Conservation (phyloP, 2,888 invertebrate species). For the Helleia helle region DNA sequence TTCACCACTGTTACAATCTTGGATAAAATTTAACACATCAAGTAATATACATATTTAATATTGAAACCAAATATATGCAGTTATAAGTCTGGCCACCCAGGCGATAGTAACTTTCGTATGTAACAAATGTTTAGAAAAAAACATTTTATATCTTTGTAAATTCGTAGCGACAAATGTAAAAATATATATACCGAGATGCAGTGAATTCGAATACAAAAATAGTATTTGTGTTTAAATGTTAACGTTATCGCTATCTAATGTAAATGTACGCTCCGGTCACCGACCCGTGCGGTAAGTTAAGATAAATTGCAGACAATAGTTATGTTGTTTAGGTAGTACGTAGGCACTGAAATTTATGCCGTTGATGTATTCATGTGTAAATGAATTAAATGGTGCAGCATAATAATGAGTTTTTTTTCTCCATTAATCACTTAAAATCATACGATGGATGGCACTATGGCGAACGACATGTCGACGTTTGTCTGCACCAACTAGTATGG, state of each 20-base stretch:
- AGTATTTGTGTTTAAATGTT: conserved; percentile 21
- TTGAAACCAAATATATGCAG: too few relatives aligned
- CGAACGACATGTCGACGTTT: too few relatives aligned
- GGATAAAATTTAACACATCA: too few relatives aligned
- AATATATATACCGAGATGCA: conserved; percentile 13
- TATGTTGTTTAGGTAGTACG: conserved; percentile 69
- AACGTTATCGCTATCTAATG: conserved; percentile 20
- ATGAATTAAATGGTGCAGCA: conserved; percentile 62
- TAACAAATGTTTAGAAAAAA: conserved; percentile 11
- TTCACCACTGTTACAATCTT: not conserved
- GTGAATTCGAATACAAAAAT: conserved; percentile 13
- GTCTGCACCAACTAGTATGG: too few relatives aligned
- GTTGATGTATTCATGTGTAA: conserved; percentile 68
- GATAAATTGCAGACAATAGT: conserved; percentile 65
- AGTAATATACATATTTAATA: not conserved
- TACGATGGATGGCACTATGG: too few relatives aligned
- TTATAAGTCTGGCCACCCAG: too few relatives aligned
- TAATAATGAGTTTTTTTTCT: conserved; percentile 26
- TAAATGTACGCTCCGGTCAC: conserved; percentile 50
- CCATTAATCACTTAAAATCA: too few relatives aligned
- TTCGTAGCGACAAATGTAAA: conserved; percentile 26
- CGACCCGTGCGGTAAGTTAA: conserved; percentile 52
- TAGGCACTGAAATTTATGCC: conserved; percentile 71
- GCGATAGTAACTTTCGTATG: too few relatives aligned
- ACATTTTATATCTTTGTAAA: conserved; percentile 45